Percentiles rank a stretch among this genome's conserved stretches.
phyloP scores from a whole-genome alignment of 2,888 invertebrate genomes.

The Imbricaverruca yamaguchii region DNA sequence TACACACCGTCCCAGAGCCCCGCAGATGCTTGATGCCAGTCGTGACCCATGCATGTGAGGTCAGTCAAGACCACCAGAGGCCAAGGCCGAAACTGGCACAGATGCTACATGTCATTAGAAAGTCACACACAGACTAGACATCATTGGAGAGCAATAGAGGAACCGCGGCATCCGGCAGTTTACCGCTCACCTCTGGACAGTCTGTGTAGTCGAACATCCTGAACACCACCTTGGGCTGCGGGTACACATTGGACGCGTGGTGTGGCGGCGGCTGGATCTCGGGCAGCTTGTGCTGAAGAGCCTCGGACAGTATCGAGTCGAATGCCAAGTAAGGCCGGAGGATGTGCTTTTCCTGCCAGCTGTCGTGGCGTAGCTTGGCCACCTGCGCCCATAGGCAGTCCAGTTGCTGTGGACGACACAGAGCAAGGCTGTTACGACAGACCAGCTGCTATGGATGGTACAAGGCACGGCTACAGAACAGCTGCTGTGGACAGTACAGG shows the following conservation, averaged over 20 bases:
- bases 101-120: too few species aligned
- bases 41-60: too few species aligned
- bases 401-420: constrained; percentile 29
- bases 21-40: too few species aligned
- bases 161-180: too few species aligned
- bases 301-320: constrained; percentile 89
- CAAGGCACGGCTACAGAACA: too few species aligned
- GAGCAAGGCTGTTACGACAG: not conserved
- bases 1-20: constrained; percentile 11
- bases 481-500: too few species aligned
- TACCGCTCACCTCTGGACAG: constrained; percentile 67
- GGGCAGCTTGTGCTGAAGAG: constrained; percentile 89
- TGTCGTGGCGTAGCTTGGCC: constrained; percentile 79
- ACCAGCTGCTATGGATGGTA: too few species aligned
- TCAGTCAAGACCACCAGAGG: too few species aligned
- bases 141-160: too few species aligned
- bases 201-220: constrained; percentile 97
- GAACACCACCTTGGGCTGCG: constrained; percentile 90
- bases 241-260: constrained; percentile 80
- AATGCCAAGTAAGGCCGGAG: constrained; percentile 91
- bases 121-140: too few species aligned
- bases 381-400: constrained; percentile 44
- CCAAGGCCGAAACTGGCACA: too few species aligned
- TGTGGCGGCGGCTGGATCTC: constrained; percentile 86
- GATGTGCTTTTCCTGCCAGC: constrained; percentile 96